Evolutionary conservation across 2,113 vertebrate species (phyloP), one percentile per base, ranked within the genome.

Genomic region (Rhabdornis inornatus): DNA sequence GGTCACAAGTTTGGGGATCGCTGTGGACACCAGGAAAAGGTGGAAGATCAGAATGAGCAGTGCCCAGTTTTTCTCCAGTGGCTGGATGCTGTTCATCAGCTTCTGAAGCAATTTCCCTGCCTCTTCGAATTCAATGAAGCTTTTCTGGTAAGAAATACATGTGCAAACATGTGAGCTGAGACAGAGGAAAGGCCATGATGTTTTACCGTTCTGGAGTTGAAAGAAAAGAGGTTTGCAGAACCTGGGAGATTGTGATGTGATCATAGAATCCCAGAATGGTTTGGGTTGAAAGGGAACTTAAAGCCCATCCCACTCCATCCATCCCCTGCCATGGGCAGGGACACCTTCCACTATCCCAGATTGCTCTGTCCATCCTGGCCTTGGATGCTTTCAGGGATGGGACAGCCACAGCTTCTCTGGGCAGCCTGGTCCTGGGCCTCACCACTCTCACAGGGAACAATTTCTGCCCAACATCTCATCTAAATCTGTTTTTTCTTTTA

Each of bases 21-120:
- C 95, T 99, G 99, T 57, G 99, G 99, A 83, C 99, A 99, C 96
- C 99, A 99, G 96, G 99, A 99, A 97, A 99, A 99, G 60, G 97
- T 98, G 3, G 99, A 99, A 50, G 99, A 99, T 60, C 99, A 99
- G 92, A 99, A 98, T 0, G 99, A 99, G 95, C 99, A 99, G 96
- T 99, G 99, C 90, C 99, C 99, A 0, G 99, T 99, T 93, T 99
- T 99, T 96, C 98, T 99, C 81, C 99, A 99, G 98, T 99, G 99
- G 99, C 97, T 99, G 39, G 99, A 99, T 97, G 99, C 99, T 24
- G 97, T 99, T 56, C 99, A 99, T 96, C 99, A 99, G 98, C 98
- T 99, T 93, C 98, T 99, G 94, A 99, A 99, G 96, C 99, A 99
- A 97, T 99, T 99, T 95, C 99, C 99, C 80, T 99, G 99, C 96